Percentiles rank a stretch among this genome's conserved stretches.
These are phyloP conservation scores for Sciurus niger DNA, from an alignment of 2,113 vertebrate genomes.

Conservation along the genomic window DNA sequence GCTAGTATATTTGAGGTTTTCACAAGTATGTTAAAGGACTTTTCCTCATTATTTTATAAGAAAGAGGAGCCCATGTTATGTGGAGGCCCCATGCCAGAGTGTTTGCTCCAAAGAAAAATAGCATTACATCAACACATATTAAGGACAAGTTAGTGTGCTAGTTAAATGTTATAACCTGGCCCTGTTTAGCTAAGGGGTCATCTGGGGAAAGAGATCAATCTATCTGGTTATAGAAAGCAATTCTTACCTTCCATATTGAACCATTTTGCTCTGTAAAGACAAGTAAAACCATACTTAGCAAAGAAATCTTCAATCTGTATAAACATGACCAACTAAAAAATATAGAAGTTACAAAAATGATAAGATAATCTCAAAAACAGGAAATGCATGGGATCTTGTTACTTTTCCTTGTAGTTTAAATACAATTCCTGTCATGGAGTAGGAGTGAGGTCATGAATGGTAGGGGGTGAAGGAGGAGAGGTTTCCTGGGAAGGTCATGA, in stretches of 20 bases:
- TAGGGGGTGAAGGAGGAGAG: background rate
- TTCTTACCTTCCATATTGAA: background rate
- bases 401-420: background rate
- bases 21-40: too few species aligned
- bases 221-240: background rate
- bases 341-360: background rate
- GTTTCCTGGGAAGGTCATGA: background rate
- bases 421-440: background rate
- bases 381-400: background rate
- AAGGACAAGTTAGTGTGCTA: too few species aligned
- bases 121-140: too few species aligned
- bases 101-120: too few species aligned
- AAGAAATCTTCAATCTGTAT: background rate
- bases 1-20: too few species aligned
- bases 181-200: too few species aligned
- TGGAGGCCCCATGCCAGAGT: too few species aligned
- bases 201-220: background rate
- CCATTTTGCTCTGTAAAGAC: background rate
- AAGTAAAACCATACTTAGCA: background rate
- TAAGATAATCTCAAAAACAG: background rate
- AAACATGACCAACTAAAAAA: background rate
- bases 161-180: too few species aligned
- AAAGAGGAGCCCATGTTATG: too few species aligned
- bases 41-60: too few species aligned
- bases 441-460: background rate